Evolutionary conservation across 1,140 invertebrate genomes (phyloP).

Genomic region (Leptonema lineaticorne): DNA sequence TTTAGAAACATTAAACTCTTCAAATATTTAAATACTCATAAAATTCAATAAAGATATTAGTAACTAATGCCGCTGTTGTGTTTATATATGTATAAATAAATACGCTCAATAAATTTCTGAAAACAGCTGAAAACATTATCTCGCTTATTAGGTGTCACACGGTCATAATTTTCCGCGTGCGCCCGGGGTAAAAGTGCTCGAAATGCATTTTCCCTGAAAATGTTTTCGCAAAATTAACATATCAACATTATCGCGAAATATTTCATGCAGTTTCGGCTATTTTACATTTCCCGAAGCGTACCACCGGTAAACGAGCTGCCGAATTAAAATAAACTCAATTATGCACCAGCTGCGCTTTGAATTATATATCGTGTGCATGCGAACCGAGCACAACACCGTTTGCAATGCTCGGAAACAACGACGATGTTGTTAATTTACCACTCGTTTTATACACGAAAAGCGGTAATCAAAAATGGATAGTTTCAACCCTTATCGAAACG

Average conservation of each 20-base stretch:
- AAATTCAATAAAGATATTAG: too few species aligned
- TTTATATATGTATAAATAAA: too few species aligned
- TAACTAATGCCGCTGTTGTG: too few species aligned
- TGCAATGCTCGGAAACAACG: slow-evolving; percentile 2
- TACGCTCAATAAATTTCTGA: too few species aligned
- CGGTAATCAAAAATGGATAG: too few species aligned
- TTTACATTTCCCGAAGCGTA: slow-evolving; percentile 22
- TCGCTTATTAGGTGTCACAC: too few species aligned
- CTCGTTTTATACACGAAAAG: background rate
- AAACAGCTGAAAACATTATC: too few species aligned
- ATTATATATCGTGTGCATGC: slow-evolving; percentile 5
- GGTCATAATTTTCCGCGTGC: background rate
- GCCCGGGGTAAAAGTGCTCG: background rate
- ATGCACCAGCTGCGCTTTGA: slow-evolving; percentile 25
- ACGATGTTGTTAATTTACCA: slow-evolving; percentile 2
- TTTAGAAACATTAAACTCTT: too few species aligned
- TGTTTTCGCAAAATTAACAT: slow-evolving; percentile 17
- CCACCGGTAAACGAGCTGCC: slow-evolving; percentile 9
- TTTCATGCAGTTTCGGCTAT: slow-evolving; percentile 23
- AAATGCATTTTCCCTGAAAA: slow-evolving; percentile 17
- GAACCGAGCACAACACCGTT: too few species aligned
- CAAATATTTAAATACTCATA: too few species aligned
- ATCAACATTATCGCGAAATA: slow-evolving; percentile 24
- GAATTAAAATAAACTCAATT: slow-evolving; percentile 38
- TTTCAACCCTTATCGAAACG: background rate